Conservation (phyloP, 2,888 invertebrate species). For the Brachynemurus nebulosus region DNA sequence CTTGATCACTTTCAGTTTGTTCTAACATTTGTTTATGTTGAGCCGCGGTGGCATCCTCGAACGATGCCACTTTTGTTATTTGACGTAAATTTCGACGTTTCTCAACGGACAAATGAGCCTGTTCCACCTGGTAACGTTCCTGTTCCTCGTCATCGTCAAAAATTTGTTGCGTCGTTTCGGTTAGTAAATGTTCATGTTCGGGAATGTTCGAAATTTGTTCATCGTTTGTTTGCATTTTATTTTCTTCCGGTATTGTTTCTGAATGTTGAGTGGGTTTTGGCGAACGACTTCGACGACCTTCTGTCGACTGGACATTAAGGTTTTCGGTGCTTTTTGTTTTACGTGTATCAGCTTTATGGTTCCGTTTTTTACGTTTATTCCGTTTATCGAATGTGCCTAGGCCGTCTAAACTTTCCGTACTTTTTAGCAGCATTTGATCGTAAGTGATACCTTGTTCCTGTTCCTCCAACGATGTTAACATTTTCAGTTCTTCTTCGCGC, state of each 20-base stretch:
- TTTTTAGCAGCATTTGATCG: background rate
- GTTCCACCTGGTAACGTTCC: constrained; percentile 2
- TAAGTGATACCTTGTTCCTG: constrained; percentile 30
- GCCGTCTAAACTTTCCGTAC: constrained; percentile 1
- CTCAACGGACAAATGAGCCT: constrained; percentile 4
- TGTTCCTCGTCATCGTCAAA: constrained; percentile 2
- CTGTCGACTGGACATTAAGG: background rate
- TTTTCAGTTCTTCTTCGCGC: constrained; percentile 47
- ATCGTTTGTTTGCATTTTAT: background rate
- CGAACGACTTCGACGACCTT: background rate
- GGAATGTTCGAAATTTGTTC: background rate
- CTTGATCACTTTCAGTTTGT: no score
- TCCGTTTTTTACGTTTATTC: background rate
- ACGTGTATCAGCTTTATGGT: no score
- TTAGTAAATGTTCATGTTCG: constrained; percentile 6
- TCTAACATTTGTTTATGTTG: constrained; percentile 25
- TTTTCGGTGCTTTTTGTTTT: constrained; percentile 1
- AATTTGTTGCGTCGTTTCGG: constrained; percentile 5
- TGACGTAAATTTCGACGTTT: constrained; percentile 5
- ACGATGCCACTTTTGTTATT: constrained; percentile 27
- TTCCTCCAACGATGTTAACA: constrained; percentile 49
- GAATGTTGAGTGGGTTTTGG: background rate
- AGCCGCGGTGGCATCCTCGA: constrained; percentile 29
- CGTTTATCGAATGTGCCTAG: background rate
- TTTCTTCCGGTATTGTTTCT: background rate